These are phyloP conservation scores for Neolamprologus fasciatus DNA, from an alignment of 2,113 vertebrate genomes.

Conservation along the genomic window DNA sequence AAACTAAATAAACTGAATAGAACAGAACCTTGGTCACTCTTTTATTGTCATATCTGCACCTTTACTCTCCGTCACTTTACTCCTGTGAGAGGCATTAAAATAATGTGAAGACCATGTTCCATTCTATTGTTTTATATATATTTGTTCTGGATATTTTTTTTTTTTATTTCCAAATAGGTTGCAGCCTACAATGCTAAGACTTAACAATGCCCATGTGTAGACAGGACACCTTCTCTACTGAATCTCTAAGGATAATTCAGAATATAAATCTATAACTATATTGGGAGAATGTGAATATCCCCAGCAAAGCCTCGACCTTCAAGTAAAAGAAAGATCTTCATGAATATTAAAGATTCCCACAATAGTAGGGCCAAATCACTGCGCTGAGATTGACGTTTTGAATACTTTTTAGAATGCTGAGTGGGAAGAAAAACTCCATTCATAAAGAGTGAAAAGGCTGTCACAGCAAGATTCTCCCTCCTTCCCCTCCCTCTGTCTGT, in stretches of 20 bases:
- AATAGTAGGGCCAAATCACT: conserved; percentile 30
- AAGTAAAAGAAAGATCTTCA: conserved; percentile 30
- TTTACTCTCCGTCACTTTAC: neutral
- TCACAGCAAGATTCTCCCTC: conserved; percentile 45
- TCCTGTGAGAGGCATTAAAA: neutral
- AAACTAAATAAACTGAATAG: neutral
- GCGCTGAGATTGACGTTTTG: conserved; percentile 53
- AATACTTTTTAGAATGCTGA: conserved; percentile 49
- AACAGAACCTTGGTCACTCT: neutral
- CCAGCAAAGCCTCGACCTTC: conserved; percentile 4
- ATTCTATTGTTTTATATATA: neutral
- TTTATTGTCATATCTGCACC: neutral
- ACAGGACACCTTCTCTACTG: neutral
- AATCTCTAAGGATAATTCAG: neutral
- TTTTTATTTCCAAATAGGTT: neutral
- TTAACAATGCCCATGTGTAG: neutral
- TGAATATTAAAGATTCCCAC: conserved; percentile 68
- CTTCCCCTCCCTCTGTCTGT: conserved; percentile 2
- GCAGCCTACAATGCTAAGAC: neutral
- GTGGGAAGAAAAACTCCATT: conserved; percentile 40
- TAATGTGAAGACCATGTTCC: neutral
- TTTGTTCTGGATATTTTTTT: neutral
- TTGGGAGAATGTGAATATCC: neutral
- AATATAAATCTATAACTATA: neutral
- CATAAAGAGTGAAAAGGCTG: conserved; percentile 52